These are phyloP conservation scores for Scaptomyza graminum DNA, from an alignment of 1,140 invertebrate genomes.

Conservation along the genomic window DNA sequence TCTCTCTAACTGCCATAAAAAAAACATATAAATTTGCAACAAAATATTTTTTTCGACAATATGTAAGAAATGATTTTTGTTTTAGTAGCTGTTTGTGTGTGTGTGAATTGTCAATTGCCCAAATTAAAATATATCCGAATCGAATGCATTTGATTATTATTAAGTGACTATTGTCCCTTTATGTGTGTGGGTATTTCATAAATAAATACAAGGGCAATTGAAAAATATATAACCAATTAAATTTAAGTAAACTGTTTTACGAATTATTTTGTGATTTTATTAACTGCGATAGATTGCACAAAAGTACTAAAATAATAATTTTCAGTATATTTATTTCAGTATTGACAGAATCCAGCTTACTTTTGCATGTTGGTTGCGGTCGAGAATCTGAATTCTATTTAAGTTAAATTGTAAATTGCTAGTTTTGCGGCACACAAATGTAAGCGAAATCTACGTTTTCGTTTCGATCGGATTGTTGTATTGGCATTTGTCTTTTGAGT, in stretches of 20 bases:
- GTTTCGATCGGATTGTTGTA: too few species aligned
- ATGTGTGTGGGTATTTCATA: conserved; percentile 17
- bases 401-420: conserved; percentile 30
- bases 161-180: conserved; percentile 47
- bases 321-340: not conserved
- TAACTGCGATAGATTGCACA: conserved; percentile 18
- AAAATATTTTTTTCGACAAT: not conserved
- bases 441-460: conserved; percentile 2
- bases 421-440: conserved; percentile 19
- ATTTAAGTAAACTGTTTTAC: not conserved
- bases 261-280: conserved; percentile 20
- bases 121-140: conserved; percentile 68
- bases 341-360: not conserved
- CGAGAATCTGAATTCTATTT: conserved; percentile 6
- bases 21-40: not conserved
- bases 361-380: conserved; percentile 8
- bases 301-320: conserved; percentile 22
- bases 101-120: conserved; percentile 42
- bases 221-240: conserved; percentile 49
- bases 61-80: not conserved
- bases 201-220: conserved; percentile 49
- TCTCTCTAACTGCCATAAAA: too few species aligned
- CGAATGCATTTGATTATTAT: conserved; percentile 74
- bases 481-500: conserved; percentile 7
- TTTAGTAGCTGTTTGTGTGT: not conserved